Base-by-base conservation (phyloP, 2,797 vertebrate genomes). In the Coregonus ussuriensis region DNA sequence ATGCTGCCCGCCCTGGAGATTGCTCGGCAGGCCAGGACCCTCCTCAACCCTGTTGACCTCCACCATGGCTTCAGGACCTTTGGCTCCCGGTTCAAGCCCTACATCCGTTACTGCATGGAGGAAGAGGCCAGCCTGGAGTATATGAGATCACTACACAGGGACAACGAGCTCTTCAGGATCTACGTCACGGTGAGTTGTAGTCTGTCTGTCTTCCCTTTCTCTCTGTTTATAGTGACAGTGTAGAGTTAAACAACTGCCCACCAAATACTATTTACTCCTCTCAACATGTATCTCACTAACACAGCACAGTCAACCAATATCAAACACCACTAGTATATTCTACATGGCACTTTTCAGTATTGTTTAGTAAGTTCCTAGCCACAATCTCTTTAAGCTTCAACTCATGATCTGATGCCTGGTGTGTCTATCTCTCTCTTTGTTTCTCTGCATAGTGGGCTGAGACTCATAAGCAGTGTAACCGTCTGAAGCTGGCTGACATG, bases 401-500 rank as follows among this genome's bases (percentile, higher is more conserved):
- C 29, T 82, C 53, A 76, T 52, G 76, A 6, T 82, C 3, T 59
- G 7, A 15, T 1, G 15, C 53, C 5, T 9, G 4, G 6, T 68
- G 7, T 31, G 25, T 35, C 0, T 7, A 14, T 72, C 59, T 25
- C 29, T 31, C 59, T 51, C 2, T 53, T 3, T 15, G 5, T 14
- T 1, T 53, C 3, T 14, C 52, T 53, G 3, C 52, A 59, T 92
- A 99, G 98, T 99, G 98, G 98, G 97, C 93, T 0, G 98, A 99
- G 92, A 96, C 95, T 1, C 87, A 99, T 6, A 96, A 96, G 85
- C 95, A 98, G 90, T 99, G 97, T 74, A 98, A 97, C 89, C 95
- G 98, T 4, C 94, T 99, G 90, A 99, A 99, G 89, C 93, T 99
- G 84, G 95, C 95, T 0, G 98, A 99, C 94, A 99, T 99, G 98